Base-by-base conservation (phyloP, 2,888 invertebrate species). In the Netelia melanura region DNA sequence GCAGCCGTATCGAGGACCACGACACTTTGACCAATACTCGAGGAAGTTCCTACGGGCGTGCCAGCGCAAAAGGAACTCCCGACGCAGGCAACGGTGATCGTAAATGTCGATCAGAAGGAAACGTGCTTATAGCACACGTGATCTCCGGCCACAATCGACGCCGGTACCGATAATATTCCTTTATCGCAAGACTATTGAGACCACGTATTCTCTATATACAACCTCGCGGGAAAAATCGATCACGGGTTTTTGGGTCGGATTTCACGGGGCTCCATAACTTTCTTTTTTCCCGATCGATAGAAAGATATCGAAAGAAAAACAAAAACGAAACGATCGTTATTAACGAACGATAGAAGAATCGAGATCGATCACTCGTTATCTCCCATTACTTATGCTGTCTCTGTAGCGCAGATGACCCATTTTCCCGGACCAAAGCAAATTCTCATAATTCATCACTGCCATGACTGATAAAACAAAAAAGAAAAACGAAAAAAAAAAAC, bases 11-110 rank as follows among this genome's bases (percentile, higher is more conserved):
- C 93, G 87, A 91, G 92, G 83, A 93, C 93, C 70, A 92, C 93
- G 89, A 93, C 93, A 81, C 93, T 93, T 90, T 93, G 93, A 93
- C 93, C 93, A 87, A 93, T 93, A 92, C 92, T 93, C 70, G 93
- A 93, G 86, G 93, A 93, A 91, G 92, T 92, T 85, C 93, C 93
- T 74, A 93, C 92, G 82, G 93, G 92, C 76, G 91, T 92, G 80
- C 93, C 93, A 81, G 89, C 88, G 80, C 90, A 90, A 77, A 93
- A 91, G 86, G 91, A 91, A 74, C 90, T 90, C 83, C 89, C 90
- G 83, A 89, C 90, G 70, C 92, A 92, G 87, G 89, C 91, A 81
- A 90, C 91, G 74, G 87, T 90, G 52, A 91, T 92, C 87, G 90
- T 91, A 87, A 92, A 91, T 86, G 91, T 90, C 88, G 88, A 93